Evolutionary conservation across 1,140 invertebrate genomes (phyloP).

Genomic region (Magallana ariakensis): DNA sequence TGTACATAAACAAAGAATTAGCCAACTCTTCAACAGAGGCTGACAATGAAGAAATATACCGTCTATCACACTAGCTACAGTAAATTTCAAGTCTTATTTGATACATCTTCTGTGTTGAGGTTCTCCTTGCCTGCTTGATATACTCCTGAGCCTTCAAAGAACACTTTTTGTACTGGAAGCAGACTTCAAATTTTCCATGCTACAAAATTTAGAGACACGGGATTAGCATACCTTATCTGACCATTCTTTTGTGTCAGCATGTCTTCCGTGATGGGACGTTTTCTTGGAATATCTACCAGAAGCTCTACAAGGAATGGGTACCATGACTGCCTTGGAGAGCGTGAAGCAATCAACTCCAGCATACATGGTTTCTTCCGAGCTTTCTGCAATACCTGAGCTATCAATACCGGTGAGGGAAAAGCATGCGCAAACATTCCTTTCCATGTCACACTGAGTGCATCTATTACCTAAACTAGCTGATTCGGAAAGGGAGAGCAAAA

Average conservation of each 20-base stretch:
- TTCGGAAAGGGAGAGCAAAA: constrained; percentile 41
- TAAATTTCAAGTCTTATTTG: constrained; percentile 8
- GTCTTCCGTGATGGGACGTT: background rate
- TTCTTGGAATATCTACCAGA: constrained; percentile 13
- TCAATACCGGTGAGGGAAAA: constrained; percentile 30
- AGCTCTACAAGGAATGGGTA: constrained; percentile 31
- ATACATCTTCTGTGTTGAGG: constrained; percentile 8
- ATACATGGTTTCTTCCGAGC: background rate
- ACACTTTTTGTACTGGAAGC: constrained; percentile 10
- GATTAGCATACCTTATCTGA: background rate
- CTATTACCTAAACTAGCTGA: background rate
- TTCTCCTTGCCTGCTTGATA: background rate
- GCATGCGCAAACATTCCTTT: constrained; percentile 26
- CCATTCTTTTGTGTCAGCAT: constrained; percentile 20
- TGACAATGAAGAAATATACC: background rate
- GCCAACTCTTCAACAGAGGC: constrained; percentile 37
- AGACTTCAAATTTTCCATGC: constrained; percentile 24
- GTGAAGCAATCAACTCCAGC: constrained; percentile 11
- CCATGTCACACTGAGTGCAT: constrained; percentile 13
- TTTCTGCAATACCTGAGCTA: constrained; percentile 4
- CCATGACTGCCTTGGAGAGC: constrained; percentile 31
- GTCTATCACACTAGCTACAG: background rate
- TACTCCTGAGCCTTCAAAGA: background rate
- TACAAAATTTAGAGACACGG: background rate
- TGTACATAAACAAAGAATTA: constrained; percentile 37